Conservation (phyloP, 2,797 vertebrate species). For the Euphonia xanthogaster region DNA sequence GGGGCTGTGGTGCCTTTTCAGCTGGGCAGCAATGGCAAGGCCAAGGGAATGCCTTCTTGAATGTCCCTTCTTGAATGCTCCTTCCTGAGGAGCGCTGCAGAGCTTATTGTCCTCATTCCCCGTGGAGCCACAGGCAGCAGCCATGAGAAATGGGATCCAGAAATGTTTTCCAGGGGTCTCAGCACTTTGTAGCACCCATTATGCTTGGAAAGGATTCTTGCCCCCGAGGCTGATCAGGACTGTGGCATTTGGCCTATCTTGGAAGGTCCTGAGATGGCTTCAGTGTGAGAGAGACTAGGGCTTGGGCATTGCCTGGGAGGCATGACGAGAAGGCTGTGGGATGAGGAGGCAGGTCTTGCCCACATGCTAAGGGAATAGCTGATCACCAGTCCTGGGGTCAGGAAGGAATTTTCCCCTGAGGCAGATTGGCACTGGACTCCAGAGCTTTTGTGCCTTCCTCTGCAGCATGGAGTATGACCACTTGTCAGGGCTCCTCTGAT, state of each 20-base stretch:
- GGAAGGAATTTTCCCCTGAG: not conserved
- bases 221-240: not conserved
- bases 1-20: not conserved
- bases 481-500: not conserved
- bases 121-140: accelerated
- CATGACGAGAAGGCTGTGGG: not conserved
- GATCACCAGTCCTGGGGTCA: not conserved
- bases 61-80: not conserved
- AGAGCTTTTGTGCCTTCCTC: not conserved
- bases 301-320: not conserved
- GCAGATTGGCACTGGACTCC: not conserved
- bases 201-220: not conserved
- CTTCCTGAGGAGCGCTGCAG: not conserved
- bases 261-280: not conserved
- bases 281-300: not conserved
- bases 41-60: not conserved
- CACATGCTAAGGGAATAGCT: not conserved
- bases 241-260: not conserved
- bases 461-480: not conserved
- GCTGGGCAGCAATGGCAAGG: not conserved
- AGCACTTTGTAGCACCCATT: not conserved
- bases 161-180: not conserved
- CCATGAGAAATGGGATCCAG: not conserved
- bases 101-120: not conserved
- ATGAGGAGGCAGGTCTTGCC: not conserved